Evolutionary conservation across 2,888 invertebrate genomes (phyloP).

Genomic region (Sminthurinus aureus): DNA sequence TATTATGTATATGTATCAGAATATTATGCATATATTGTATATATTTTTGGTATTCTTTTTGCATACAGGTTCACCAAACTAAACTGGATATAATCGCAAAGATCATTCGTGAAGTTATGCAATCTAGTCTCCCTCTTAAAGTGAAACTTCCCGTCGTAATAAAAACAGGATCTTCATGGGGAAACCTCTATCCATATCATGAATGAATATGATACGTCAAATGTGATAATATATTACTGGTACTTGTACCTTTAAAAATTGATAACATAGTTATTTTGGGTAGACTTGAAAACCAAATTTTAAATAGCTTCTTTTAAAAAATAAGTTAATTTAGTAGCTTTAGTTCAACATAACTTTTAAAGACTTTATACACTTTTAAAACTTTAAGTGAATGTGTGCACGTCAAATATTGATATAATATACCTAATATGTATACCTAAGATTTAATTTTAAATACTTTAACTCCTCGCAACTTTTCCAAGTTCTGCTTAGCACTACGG

Average conservation of each 20-base stretch:
- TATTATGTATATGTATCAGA: no score
- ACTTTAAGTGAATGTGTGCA: no score
- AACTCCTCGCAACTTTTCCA: no score
- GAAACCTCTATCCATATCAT: constrained; percentile 62
- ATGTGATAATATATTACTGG: neutral
- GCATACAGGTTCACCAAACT: constrained; percentile 59
- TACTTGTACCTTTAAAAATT: neutral
- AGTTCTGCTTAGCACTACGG: no score
- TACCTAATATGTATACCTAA: neutral
- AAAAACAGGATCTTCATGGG: constrained; percentile 85
- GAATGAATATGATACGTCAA: neutral
- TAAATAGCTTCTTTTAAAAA: neutral
- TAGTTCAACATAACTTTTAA: neutral
- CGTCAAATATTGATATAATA: neutral
- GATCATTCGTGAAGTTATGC: constrained; percentile 81
- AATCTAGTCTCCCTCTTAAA: constrained; percentile 73
- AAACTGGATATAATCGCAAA: constrained; percentile 69
- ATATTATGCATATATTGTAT: no score
- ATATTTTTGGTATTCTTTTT: no score
- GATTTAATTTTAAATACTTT: neutral
- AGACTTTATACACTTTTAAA: no score
- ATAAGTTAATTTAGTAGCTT: neutral
- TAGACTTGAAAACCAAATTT: neutral
- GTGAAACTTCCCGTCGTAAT: constrained; percentile 90
- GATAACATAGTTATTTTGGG: neutral